Base-by-base conservation (phyloP, 37 sponge, comb jelly and placozoan species). In the Halichondria panicea region DNA sequence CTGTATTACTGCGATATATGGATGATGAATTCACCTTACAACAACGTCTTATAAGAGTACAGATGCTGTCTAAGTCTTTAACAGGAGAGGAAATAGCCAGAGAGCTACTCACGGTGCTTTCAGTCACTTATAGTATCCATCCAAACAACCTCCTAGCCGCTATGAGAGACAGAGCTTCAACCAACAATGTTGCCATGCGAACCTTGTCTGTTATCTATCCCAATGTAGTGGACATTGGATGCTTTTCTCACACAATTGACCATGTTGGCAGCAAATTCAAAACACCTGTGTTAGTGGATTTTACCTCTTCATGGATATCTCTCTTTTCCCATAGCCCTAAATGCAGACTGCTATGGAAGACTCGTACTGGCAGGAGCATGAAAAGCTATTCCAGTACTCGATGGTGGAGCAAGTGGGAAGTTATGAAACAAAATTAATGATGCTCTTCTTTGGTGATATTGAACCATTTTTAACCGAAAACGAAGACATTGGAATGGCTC, bases 351-450 rank as follows among this genome's bases (percentile, higher is more conserved):
- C 31, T 58, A 12, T 80, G 80, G 80, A 68, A 63, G 55, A 66
- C 53, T 0, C 42, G 43, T 18, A 80, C 71, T 34, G 61, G 71
- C 11, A 7, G 33, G 15, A 27, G 63, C 3, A 11, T 45, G 3
- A 45, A 13, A 33, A 30, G 66, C 8, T 78, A 78, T 25, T 58
- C 62, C 25, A 33, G 63, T 33, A 80, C 80, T n/a, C 36, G 80
- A n/a, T 80, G 80, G 80, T 80, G 80, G 80, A 59, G 63, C 44
- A 37, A 58, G 34, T 80, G 63, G 63, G 80, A 80, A 22, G 61
- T 71, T 19, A 30, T 44, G 1, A 22, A 71, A 34, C 72, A 81
- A 40, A n/a, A n/a, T n/a, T n/a, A n/a, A 38, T 80, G 46, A 61
- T 70, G 30, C 28, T 18, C 13, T 22, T 38, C 24, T 79, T 66